Base-by-base conservation (phyloP, 2,797 vertebrate species). In the Xerus rutilus region DNA sequence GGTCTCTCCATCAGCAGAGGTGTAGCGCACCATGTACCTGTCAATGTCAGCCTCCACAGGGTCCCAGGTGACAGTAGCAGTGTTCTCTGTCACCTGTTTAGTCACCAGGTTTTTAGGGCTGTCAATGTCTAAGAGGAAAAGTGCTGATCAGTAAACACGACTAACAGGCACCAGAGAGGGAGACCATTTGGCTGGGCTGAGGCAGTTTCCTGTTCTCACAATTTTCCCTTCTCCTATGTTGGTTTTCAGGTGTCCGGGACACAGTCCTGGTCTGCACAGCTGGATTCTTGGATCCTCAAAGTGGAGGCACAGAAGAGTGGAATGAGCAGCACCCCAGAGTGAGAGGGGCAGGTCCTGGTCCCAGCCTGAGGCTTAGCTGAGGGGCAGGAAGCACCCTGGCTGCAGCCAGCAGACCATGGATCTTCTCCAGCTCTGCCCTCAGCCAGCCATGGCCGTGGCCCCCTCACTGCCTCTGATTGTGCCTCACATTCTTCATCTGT, bases 91-190 rank as follows among this genome's bases (percentile, higher is more conserved):
- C 93, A 98, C 98, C 52, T 98, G 97, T 79, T 72, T 95, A 17
- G 98, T 98, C 97, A 98, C 97, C 96, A 99, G 97, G 96, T 99
- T 99, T 98, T 98, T 91, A 81, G 99, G 99, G 93, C 98, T 98
- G 83, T 99, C 99, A 86, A 99, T 96, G 64, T 99, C 98, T 98
- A 72, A 97, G 98, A 97, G 57, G 52, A 73, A 69, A 94, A 70
- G 30, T 32, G 2, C 1, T 64, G 39, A 64, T 81, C 32, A 85
- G 57, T 81, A 85, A 57, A 54, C 14, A 47, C 76, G 28, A 62
- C 23, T 43, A 47, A n/a, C 5, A 59, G 70, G 25, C 47, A 82
- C 54, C 64, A 83, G 64, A 32, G 14, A 39, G 23, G 17, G 17
- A 72, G 73, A 72, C 5, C 52, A 47, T 39, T 76, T 70, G 21